Percentiles rank a stretch among this genome's conserved stretches.
phyloP scores from a whole-genome alignment of 2,888 invertebrate genomes.

The Diaperis boleti region DNA sequence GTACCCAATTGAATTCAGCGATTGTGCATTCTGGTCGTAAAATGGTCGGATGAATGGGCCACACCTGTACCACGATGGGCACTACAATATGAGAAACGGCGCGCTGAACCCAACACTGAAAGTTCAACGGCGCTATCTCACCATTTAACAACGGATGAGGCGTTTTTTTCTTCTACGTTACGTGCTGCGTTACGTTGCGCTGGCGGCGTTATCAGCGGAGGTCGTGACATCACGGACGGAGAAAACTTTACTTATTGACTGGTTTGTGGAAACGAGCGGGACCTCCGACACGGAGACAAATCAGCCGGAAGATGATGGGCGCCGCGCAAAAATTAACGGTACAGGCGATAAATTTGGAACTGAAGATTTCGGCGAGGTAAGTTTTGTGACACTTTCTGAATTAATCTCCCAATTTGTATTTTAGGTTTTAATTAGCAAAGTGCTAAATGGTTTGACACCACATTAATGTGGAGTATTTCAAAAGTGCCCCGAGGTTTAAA shows the following conservation, averaged over 20 bases:
- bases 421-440: too few relatives aligned
- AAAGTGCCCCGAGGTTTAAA: too few relatives aligned
- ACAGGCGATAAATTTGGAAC: too few relatives aligned
- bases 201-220: slow-evolving; percentile 13
- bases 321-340: neutral
- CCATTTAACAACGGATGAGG: slow-evolving; percentile 12
- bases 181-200: too few relatives aligned
- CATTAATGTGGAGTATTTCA: too few relatives aligned
- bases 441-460: too few relatives aligned
- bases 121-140: slow-evolving; percentile 16
- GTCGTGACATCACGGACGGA: slow-evolving; percentile 10
- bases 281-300: neutral
- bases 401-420: too few relatives aligned
- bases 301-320: neutral
- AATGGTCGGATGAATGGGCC: slow-evolving; percentile 50
- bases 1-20: slow-evolving; percentile 42
- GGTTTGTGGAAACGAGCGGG: slow-evolving; percentile 5
- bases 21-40: slow-evolving; percentile 50
- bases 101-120: slow-evolving; percentile 12
- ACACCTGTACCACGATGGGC: slow-evolving; percentile 46
- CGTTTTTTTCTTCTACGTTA: neutral
- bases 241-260: slow-evolving; percentile 5
- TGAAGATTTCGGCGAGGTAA: too few relatives aligned
- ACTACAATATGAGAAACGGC: slow-evolving; percentile 38
- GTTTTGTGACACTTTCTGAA: too few relatives aligned